Conservation (phyloP, 2,888 invertebrate species). For the Melieria omissa region DNA sequence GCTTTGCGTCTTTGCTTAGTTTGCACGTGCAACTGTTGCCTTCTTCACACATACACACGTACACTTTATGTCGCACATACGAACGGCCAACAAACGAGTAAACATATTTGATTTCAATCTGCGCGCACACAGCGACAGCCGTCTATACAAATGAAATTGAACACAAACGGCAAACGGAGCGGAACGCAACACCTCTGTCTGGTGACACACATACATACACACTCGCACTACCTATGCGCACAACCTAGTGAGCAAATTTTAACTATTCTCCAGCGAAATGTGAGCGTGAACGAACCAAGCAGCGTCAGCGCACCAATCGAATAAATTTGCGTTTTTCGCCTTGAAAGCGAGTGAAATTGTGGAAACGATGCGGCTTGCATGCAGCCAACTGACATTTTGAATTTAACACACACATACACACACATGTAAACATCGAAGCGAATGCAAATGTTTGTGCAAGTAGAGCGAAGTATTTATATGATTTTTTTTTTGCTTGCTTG, state of each 20-base stretch:
- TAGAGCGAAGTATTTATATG: not conserved
- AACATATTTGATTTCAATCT: not conserved
- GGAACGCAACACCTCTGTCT: too few species aligned
- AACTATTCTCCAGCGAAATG: too few species aligned
- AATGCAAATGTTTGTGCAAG: conserved; percentile 1
- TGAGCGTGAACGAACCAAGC: too few species aligned
- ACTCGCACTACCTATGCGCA: not conserved
- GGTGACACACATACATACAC: not conserved
- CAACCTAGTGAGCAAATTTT: not conserved
- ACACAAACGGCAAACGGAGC: not conserved
- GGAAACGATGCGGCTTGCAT: too few species aligned
- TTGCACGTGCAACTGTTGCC: not conserved
- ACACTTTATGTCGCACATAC: too few species aligned
- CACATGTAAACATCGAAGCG: not conserved
- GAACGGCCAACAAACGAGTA: too few species aligned
- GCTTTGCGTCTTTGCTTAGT: not conserved
- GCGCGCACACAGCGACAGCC: not conserved
- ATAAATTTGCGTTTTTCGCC: not conserved
- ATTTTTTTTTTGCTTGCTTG: not conserved
- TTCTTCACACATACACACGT: not conserved
- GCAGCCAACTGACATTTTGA: not conserved
- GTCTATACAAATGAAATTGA: not conserved
- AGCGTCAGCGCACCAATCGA: not conserved
- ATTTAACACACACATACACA: not conserved
- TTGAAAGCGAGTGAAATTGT: not conserved